Percentiles rank a stretch among this genome's conserved stretches.
Conservation (phyloP, 2,113 vertebrate genomes). For the Cryptomyrus ogoouensis region DNA sequence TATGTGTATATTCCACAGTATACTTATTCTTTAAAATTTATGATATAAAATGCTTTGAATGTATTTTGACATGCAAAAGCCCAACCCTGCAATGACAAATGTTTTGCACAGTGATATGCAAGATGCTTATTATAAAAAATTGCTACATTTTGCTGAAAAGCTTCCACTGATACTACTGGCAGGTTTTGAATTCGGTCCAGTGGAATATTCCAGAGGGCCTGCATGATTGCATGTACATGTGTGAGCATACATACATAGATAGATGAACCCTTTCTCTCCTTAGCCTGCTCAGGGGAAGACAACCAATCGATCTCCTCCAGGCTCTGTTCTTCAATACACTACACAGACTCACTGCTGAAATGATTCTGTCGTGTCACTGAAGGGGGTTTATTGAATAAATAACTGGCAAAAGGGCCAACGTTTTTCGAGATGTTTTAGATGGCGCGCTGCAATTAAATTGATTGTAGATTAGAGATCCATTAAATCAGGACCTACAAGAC, state of each 20-base stretch:
- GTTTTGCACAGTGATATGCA: neutral
- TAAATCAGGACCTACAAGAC: conserved; percentile 16
- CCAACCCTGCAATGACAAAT: neutral
- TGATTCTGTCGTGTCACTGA: neutral
- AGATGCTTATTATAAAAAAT: neutral
- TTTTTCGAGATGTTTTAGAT: neutral
- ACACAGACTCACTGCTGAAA: neutral
- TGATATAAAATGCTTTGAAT: neutral
- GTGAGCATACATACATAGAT: neutral
- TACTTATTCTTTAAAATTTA: neutral
- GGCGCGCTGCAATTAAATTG: conserved; percentile 12
- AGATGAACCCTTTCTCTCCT: neutral
- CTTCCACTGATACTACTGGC: neutral
- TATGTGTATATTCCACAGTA: neutral
- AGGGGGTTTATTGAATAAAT: conserved; percentile 10
- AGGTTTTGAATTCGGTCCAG: neutral
- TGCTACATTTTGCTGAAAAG: neutral
- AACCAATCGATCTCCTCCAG: neutral
- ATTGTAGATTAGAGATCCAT: conserved; percentile 21
- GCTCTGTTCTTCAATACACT: neutral
- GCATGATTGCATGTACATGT: neutral
- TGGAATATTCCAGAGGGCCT: neutral
- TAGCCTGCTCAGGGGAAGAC: neutral
- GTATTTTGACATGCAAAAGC: neutral
- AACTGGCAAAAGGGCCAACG: neutral